A percentile compares a stretch with the other conserved stretches of the same genome.
phyloP scores from a whole-genome alignment of 2,888 invertebrate species.

The Tethea ocularis region DNA sequence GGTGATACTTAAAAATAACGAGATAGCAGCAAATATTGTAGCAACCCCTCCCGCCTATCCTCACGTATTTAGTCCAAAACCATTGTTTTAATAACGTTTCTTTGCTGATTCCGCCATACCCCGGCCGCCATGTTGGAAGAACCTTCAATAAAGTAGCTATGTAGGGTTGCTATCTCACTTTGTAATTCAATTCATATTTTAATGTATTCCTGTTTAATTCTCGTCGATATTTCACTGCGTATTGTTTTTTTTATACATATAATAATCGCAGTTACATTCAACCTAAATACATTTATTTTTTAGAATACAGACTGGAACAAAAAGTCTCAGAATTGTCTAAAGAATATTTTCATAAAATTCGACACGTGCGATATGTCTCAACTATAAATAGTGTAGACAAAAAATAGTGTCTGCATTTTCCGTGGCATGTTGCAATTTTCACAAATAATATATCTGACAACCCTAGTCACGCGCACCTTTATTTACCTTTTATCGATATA shows the following conservation, averaged over 20 bases:
- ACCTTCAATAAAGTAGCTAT: conserved; percentile 30
- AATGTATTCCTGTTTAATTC: background rate
- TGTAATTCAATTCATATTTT: conserved; percentile 1
- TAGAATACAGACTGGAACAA: too few species aligned
- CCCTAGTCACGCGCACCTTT: conserved; percentile 25
- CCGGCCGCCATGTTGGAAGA: conserved; percentile 19
- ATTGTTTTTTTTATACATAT: background rate
- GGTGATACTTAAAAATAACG: conserved; percentile 83
- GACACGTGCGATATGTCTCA: background rate
- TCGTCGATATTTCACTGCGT: too few species aligned
- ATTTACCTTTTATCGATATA: conserved; percentile 69
- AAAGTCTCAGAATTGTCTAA: background rate
- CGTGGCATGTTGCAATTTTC: background rate
- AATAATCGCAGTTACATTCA: too few species aligned
- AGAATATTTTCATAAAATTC: conserved; percentile 28
- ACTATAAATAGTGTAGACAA: background rate
- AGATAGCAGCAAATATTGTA: conserved; percentile 82
- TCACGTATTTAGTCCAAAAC: conserved; percentile 55
- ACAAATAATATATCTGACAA: conserved; percentile 1
- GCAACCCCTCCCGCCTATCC: conserved; percentile 59
- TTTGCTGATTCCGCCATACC: conserved; percentile 58
- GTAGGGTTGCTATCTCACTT: conserved; percentile 12
- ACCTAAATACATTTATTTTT: too few species aligned
- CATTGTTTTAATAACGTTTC: conserved; percentile 70
- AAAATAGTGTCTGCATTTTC: background rate